Evolutionary conservation across 2,113 vertebrate genomes (phyloP).

Genomic region (Murina feae): DNA sequence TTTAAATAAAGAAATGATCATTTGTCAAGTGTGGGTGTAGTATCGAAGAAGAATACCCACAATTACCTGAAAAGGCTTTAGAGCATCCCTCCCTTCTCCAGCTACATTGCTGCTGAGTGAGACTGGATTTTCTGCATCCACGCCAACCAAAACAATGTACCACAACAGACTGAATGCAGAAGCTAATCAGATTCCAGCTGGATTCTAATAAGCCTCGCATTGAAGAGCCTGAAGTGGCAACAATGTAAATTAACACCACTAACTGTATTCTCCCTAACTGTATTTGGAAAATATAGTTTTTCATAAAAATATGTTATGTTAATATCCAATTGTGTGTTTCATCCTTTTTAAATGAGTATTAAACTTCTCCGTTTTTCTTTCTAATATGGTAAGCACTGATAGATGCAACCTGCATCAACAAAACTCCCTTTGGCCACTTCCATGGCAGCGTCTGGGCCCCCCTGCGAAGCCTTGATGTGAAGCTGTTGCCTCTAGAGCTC

Average conservation of each 20-base stretch:
- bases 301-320: neutral
- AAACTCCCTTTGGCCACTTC: neutral
- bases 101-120: neutral
- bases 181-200: neutral
- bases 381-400: neutral
- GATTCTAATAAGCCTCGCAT: neutral
- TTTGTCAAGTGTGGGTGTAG: neutral
- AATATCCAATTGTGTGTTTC: neutral
- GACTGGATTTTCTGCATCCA: neutral
- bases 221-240: neutral
- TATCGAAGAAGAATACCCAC: neutral
- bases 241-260: neutral
- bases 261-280: neutral
- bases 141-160: neutral
- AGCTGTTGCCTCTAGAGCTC: neutral
- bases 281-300: neutral
- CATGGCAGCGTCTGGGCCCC: neutral
- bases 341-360: constrained; percentile 7
- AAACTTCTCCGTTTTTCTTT: neutral
- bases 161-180: neutral
- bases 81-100: neutral
- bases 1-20: neutral
- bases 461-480: neutral
- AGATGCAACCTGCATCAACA: neutral
- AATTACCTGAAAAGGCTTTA: neutral